Base-by-base conservation (phyloP, 2,888 invertebrate species). In the Philopedon plagiatum region DNA sequence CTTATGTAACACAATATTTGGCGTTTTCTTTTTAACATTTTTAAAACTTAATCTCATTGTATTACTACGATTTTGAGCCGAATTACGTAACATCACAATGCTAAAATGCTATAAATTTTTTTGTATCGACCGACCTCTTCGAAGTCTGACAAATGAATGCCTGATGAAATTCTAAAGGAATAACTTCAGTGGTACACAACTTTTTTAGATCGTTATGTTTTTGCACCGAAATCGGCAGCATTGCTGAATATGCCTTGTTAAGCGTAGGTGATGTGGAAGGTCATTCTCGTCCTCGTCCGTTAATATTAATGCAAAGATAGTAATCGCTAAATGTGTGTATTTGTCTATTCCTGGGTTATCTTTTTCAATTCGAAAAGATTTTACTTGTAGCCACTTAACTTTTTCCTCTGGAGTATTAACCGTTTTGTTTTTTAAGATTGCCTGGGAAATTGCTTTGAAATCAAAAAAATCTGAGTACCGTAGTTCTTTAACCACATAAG, bases 361-460 rank as follows among this genome's bases (percentile, higher is more conserved):
- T 32, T 63, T 63, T 49, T 63, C 51, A n/a, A 46, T 46, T 51
- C 64, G 7, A 5, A 64, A 46, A 5, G 8, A 44, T 54, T 64
- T 64, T 15, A 63, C 29, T 37, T 44, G 41, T 1, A 61, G 29
- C 61, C 61, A 61, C 18, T 61, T 41, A 15, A 61, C 62, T 62
- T 64, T 44, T 21, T 54, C 64, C 0, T 39, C 64, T 21, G 34
- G 34, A 0, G 34, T 64, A 21, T 64, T 32, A 11, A 46, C n/a
- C 0, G 4, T 19, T 49, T 23, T 64, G 15, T 64, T 64, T 51
- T 51, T 64, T 51, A 64, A 46, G n/a, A 51, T 2, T 37, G 32
- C 18, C 13, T 51, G 41, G 9, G 64, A 44, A 64, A 64, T 26
- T n/a, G 64, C 49, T n/a, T 64, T 64, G 11, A 64, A 54, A 26